Evolutionary conservation across 2,797 vertebrate genomes (phyloP).

Genomic region (Sphenodon punctatus): DNA sequence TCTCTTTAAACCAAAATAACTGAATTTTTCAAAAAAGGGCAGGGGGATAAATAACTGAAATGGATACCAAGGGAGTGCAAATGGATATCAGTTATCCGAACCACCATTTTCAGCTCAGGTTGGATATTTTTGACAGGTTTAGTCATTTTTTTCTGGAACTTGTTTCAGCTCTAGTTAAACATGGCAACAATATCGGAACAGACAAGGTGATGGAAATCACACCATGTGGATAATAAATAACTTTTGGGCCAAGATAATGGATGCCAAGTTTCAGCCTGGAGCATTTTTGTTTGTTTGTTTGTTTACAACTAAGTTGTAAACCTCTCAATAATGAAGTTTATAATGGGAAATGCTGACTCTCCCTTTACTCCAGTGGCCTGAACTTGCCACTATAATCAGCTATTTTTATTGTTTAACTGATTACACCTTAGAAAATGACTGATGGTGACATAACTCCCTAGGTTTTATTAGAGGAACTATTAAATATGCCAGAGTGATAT

Average conservation of each 20-base stretch:
- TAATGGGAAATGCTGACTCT: slow-evolving; percentile 62
- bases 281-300: slow-evolving; percentile 54
- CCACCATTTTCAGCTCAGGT: no score
- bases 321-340: slow-evolving; percentile 61
- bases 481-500: neutral
- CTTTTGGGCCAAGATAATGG: slow-evolving; percentile 33
- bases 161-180: no score
- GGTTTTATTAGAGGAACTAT: slow-evolving; percentile 61
- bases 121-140: no score
- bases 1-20: no score
- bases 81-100: no score
- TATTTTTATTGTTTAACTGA: slow-evolving; percentile 84
- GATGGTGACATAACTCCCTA: slow-evolving; percentile 79
- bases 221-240: slow-evolving; percentile 40
- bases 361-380: slow-evolving; percentile 43
- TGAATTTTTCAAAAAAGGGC: no score
- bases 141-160: no score
- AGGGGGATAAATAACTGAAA: no score
- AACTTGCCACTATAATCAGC: slow-evolving; percentile 70
- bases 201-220: slow-evolving; percentile 26
- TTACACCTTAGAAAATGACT: slow-evolving; percentile 80
- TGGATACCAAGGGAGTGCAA: no score
- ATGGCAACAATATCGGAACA: slow-evolving; percentile 24
- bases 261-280: slow-evolving; percentile 64
- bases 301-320: slow-evolving; percentile 66